phyloP scores from a whole-genome alignment of 2,888 invertebrate species.

The Meteorus colon region DNA sequence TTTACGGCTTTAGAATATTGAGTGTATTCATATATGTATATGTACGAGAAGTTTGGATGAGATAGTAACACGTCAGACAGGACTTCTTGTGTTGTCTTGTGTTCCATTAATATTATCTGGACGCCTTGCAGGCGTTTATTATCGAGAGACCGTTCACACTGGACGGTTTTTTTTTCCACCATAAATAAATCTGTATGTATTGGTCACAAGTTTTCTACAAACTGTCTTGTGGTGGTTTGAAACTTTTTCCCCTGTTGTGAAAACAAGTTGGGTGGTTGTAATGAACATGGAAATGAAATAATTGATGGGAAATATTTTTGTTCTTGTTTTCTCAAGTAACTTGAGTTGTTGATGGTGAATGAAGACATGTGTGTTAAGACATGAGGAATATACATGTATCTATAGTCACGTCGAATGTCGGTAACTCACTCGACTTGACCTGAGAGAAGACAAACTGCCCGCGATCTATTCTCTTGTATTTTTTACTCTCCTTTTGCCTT shows the following conservation, averaged over 20 bases:
- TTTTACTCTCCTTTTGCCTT: neutral
- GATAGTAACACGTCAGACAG: conserved; percentile 12
- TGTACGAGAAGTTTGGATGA: neutral
- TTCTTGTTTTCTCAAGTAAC: neutral
- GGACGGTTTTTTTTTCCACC: neutral
- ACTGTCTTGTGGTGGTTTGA: neutral
- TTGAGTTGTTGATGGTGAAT: conserved; percentile 25
- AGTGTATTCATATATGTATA: neutral
- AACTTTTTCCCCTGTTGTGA: neutral
- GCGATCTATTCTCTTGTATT: conserved; percentile 29
- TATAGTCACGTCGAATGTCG: conserved; percentile 61
- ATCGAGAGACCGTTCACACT: conserved; percentile 21
- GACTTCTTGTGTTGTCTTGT: neutral
- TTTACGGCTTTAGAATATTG: conserved; percentile 16
- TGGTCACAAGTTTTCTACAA: neutral
- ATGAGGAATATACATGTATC: conserved; percentile 24
- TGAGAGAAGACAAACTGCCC: conserved; percentile 51
- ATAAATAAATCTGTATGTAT: neutral
- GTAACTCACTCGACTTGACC: conserved; percentile 61
- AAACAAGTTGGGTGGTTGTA: neutral
- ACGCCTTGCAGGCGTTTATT: conserved; percentile 17
- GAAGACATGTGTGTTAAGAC: conserved; percentile 27
- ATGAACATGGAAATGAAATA: neutral
- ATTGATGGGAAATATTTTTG: too few species aligned
- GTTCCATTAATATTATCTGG: conserved; percentile 36